Conservation (phyloP, 1,140 invertebrate genomes). For the Helicoverpa zea region DNA sequence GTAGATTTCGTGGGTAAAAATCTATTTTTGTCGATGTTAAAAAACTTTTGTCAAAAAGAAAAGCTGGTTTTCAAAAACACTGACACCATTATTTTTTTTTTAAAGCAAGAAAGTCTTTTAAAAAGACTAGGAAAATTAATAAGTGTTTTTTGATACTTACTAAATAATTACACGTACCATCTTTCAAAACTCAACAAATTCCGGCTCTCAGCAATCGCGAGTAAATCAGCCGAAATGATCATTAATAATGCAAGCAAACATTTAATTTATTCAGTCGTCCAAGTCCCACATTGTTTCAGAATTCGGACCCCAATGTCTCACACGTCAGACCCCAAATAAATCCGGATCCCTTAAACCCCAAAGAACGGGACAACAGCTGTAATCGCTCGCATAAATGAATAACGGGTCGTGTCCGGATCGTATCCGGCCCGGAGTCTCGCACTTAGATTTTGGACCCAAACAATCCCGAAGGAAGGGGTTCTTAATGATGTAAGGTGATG, state of each 20-base stretch:
- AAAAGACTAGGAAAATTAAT: neutral
- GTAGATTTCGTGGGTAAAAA: too few relatives aligned
- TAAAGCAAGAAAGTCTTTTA: too few relatives aligned
- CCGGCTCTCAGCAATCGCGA: neutral
- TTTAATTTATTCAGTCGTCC: slow-evolving; percentile 8
- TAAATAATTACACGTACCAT: neutral
- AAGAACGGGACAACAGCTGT: slow-evolving; percentile 49
- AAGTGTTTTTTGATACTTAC: too few relatives aligned
- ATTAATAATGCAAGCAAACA: slow-evolving; percentile 27
- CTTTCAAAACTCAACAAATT: too few relatives aligned
- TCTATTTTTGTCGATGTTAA: too few relatives aligned
- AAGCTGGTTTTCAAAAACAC: neutral
- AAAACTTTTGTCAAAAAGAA: too few relatives aligned
- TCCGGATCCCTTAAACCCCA: slow-evolving; percentile 32
- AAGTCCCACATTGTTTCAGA: slow-evolving; percentile 1
- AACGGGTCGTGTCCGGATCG: slow-evolving; percentile 23
- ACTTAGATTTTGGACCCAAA: slow-evolving; percentile 41
- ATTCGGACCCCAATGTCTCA: neutral
- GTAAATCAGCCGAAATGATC: neutral
- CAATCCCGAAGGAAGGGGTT: slow-evolving; percentile 19
- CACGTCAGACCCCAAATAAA: slow-evolving; percentile 34
- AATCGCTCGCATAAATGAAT: slow-evolving; percentile 50
- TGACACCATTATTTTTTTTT: too few relatives aligned
- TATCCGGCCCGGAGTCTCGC: slow-evolving; percentile 20
- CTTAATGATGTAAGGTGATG: slow-evolving; percentile 42